Evolutionary conservation across 1,140 invertebrate species (phyloP), one percentile per base, ranked within the genome.

Genomic region (Ectropis grisescens): DNA sequence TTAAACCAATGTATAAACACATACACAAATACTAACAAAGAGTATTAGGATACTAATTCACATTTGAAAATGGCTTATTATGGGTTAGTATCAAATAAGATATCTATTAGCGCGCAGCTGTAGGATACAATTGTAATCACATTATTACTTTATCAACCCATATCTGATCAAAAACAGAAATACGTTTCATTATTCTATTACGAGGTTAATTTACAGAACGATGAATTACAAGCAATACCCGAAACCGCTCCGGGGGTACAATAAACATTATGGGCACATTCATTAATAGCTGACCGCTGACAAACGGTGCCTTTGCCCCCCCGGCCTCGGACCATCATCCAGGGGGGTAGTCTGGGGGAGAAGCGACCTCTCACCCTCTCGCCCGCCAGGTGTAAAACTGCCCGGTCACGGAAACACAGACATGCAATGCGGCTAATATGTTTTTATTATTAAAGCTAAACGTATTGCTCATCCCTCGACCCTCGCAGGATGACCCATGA

Each of bases 361-460:
- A n/a, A n/a, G n/a, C n/a, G n/a, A 36, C 15, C 52, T n/a, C 42
- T 37, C 45, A 30, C 38, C 45, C 58, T 48, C 60, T 58, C 58
- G 62, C 60, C 53, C 56, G 44, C 74, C 74, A 79, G 74, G 74
- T 79, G 74, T 79, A 79, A 79, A 79, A 75, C 69, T 70, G 74
- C 69, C 55, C 60, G 69, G 70, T 79, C 74, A 79, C 74, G 74
- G 62, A 74, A 79, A 70, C 44, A 65, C 58, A 64, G 69, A 79
- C 74, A 79, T 75, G 74, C 74, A 58, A 79, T 79, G 74, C 59
- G 56, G 60, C 74, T 79, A 79, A 79, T 79, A 79, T 67, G 74
- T 75, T 79, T 74, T 75, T 75, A 75, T 75, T 75, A 75, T 75
- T 70, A 74, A 71, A 70, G 53, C 54, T 52, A 53, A 56, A 55